These are phyloP conservation scores for Passerina amoena DNA, from an alignment of 2,113 vertebrate species.

Conservation along the genomic window DNA sequence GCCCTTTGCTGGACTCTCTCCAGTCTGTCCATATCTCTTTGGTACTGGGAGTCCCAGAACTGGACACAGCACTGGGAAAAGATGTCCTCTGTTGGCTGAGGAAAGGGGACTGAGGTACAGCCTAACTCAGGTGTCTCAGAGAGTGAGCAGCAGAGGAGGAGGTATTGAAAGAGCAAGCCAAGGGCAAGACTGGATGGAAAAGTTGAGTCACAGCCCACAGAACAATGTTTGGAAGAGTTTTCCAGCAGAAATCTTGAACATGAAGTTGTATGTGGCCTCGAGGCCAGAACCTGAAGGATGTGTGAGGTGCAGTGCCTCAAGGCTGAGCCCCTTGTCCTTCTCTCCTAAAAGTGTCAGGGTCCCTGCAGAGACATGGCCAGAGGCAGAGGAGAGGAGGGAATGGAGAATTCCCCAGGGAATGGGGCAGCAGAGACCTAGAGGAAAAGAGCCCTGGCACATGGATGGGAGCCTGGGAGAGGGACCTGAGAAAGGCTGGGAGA, in stretches of 20 bases:
- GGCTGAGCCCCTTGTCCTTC: neutral
- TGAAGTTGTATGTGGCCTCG: neutral
- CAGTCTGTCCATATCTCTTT: neutral
- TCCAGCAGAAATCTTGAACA: neutral
- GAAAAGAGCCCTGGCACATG: neutral
- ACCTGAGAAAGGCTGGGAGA: neutral
- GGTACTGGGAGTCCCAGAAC: neutral
- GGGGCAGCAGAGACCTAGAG: rapidly evolving
- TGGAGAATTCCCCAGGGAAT: neutral
- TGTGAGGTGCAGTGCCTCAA: neutral
- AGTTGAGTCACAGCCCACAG: neutral
- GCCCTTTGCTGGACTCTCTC: neutral
- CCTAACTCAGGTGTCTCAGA: too few species aligned
- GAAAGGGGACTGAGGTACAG: neutral
- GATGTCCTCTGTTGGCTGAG: neutral
- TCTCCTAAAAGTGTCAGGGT: neutral
- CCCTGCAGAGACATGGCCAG: neutral
- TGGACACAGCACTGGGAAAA: neutral
- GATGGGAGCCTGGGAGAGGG: neutral
- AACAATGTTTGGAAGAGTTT: neutral
- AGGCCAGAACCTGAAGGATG: neutral
- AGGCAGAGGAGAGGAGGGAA: neutral
- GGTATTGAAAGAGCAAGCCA: neutral
- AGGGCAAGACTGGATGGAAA: neutral
- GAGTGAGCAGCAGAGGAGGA: neutral